Conservation (phyloP, 2,797 vertebrate genomes). For the Spea hammondii region DNA sequence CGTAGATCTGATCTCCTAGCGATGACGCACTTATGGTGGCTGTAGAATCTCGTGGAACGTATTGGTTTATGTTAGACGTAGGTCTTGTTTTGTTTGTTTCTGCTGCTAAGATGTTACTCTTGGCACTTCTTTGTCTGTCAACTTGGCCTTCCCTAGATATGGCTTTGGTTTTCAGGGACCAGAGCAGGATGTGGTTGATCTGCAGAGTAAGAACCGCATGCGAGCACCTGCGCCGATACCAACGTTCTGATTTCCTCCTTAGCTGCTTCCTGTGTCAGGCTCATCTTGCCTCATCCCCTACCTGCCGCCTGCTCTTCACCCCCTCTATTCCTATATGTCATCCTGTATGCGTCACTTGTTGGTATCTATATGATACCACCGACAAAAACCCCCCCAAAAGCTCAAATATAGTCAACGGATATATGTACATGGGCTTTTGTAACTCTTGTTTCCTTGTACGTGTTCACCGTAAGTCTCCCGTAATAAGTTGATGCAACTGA, state of each 20-base stretch:
- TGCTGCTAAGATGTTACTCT: not conserved
- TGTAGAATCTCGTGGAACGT: too few species aligned
- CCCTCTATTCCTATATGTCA: not conserved
- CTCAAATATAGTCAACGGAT: too few species aligned
- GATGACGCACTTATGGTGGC: too few species aligned
- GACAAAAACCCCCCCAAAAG: too few species aligned
- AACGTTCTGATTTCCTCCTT: not conserved
- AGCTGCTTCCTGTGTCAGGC: not conserved
- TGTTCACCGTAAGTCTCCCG: too few species aligned
- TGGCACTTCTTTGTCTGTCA: not conserved
- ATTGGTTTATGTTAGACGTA: too few species aligned
- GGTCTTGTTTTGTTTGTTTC: too few species aligned
- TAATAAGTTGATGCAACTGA: too few species aligned
- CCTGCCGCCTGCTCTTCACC: not conserved
- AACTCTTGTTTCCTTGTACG: too few species aligned
- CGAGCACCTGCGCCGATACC: not conserved
- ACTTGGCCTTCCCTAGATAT: not conserved
- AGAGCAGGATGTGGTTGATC: not conserved
- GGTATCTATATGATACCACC: not conserved
- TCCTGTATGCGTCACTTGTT: not conserved
- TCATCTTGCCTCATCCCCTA: not conserved
- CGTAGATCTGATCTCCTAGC: too few species aligned
- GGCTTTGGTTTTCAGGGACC: constrained; percentile 1
- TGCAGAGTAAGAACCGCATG: constrained; percentile 4
- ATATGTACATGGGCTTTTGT: too few species aligned